These are phyloP conservation scores for Podabrus alpinus DNA, from an alignment of 2,888 invertebrate genomes.

Conservation along the genomic window DNA sequence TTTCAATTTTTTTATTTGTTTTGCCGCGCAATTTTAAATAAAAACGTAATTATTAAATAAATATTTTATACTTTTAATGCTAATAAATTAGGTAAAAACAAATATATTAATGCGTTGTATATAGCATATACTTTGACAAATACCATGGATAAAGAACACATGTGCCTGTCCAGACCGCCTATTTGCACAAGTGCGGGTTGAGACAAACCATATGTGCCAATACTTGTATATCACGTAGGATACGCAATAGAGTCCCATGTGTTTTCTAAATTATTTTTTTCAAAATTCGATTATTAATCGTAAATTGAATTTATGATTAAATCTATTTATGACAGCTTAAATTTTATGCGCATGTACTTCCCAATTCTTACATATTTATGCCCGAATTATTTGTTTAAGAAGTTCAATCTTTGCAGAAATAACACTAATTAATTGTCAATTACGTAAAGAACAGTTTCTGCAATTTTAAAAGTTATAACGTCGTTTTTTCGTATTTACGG, in stretches of 20 bases:
- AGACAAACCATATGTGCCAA: constrained; percentile 40
- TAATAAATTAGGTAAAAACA: neutral
- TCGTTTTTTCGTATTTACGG: no score
- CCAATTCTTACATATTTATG: neutral
- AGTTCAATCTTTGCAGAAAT: no score
- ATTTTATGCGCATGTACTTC: neutral
- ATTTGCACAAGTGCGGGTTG: constrained; percentile 43
- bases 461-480: neutral
- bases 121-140: constrained; percentile 31
- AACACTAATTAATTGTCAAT: neutral
- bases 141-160: constrained; percentile 38
- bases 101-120: constrained; percentile 21
- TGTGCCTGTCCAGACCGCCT: constrained; percentile 37
- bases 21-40: neutral
- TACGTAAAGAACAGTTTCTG: neutral
- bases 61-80: neutral
- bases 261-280: constrained; percentile 21
- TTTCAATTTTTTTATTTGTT: neutral
- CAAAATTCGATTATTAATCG: neutral
- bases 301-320: neutral
- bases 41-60: neutral
- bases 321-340: neutral
- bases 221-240: constrained; percentile 37
- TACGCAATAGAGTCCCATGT: constrained; percentile 30
- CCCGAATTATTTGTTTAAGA: no score